A percentile compares a stretch with the other conserved stretches of the same genome.
These are phyloP conservation scores for Fistularia tabacaria DNA, from an alignment of 2,797 vertebrate genomes.

Conservation along the genomic window DNA sequence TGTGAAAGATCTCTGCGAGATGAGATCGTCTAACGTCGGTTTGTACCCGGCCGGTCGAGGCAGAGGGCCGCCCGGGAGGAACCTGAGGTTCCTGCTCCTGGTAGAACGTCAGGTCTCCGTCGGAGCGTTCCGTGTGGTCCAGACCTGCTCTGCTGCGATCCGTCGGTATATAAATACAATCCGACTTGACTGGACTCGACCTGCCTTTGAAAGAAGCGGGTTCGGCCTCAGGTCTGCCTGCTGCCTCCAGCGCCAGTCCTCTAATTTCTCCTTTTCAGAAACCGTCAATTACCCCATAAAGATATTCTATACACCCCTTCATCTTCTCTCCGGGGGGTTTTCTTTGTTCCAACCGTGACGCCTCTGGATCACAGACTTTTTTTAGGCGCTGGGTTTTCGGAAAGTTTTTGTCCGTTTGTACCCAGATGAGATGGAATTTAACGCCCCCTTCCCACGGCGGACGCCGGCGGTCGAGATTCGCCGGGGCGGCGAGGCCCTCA, in stretches of 20 bases:
- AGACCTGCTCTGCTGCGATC: too few species aligned
- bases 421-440: constrained; percentile 29
- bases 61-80: too few species aligned
- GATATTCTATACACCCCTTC: constrained; percentile 38
- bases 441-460: neutral
- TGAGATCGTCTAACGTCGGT: too few species aligned
- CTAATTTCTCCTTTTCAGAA: constrained; percentile 36
- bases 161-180: too few species aligned
- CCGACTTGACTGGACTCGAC: too few species aligned
- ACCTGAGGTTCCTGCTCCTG: too few species aligned
- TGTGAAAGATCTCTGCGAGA: too few species aligned
- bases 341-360: constrained; percentile 10
- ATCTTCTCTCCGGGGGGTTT: constrained; percentile 35
- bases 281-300: constrained; percentile 48
- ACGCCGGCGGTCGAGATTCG: too few species aligned
- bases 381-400: constrained; percentile 9
- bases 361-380: constrained; percentile 22
- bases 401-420: constrained; percentile 33
- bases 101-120: too few species aligned
- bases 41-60: too few species aligned
- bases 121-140: too few species aligned
- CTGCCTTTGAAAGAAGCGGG: constrained; percentile 4
- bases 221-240: constrained; percentile 16
- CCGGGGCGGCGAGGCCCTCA: too few species aligned
- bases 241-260: constrained; percentile 31